These are phyloP conservation scores for Toxonevra muliebris DNA, from an alignment of 2,888 invertebrate genomes.

Conservation along the genomic window DNA sequence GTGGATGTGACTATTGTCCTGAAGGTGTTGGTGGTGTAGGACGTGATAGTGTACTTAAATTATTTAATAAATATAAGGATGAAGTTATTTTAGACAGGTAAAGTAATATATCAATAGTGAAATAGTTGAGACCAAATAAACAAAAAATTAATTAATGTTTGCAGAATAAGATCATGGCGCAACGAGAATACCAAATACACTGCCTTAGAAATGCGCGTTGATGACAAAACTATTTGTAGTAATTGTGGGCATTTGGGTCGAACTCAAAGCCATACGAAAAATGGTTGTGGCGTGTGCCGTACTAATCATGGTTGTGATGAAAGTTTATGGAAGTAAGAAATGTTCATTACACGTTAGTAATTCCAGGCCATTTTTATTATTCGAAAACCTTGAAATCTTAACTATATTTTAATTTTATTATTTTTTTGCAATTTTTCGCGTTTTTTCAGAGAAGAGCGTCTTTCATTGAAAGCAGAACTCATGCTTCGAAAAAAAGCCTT, in stretches of 20 bases:
- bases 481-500: conserved; percentile 75
- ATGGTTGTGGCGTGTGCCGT: conserved; percentile 74
- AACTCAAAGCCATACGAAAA: conserved; percentile 69
- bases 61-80: conserved; percentile 73
- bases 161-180: conserved; percentile 74
- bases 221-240: conserved; percentile 72
- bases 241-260: conserved; percentile 79
- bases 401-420: conserved; percentile 10
- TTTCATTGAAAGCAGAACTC: conserved; percentile 75
- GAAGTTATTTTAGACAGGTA: conserved; percentile 73
- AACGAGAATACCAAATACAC: conserved; percentile 68
- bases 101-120: background rate
- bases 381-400: too few species aligned
- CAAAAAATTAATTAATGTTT: conserved; percentile 18
- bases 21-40: conserved; percentile 82
- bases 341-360: background rate
- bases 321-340: conserved; percentile 69
- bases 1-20: conserved; percentile 87
- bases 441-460: conserved; percentile 70
- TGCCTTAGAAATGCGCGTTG: conserved; percentile 66
- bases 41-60: conserved; percentile 78
- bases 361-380: background rate
- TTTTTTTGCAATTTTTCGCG: background rate
- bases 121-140: too few species aligned
- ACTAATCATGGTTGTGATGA: conserved; percentile 72